Percentiles rank a stretch among this genome's conserved stretches.
phyloP scores from a whole-genome alignment of 2,888 invertebrate genomes.

The Cartodere bifasciata region DNA sequence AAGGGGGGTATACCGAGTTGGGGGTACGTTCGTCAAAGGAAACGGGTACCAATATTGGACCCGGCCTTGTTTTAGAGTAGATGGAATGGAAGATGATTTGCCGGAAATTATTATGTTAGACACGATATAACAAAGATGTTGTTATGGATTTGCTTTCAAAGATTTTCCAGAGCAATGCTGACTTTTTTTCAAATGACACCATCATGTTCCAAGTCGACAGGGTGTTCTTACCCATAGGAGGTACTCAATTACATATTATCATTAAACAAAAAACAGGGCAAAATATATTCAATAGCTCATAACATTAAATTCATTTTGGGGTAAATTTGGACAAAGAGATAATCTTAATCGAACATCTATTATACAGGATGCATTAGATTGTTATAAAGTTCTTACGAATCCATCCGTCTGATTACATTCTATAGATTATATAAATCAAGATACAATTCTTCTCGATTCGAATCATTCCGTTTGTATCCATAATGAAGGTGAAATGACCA shows the following conservation, averaged over 20 bases:
- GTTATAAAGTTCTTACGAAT: conserved; percentile 14
- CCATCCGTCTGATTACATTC: conserved; percentile 14
- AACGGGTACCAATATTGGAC: too few relatives aligned
- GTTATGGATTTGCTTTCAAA: conserved; percentile 1
- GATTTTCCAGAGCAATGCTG: conserved; percentile 2
- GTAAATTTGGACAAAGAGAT: conserved; percentile 21
- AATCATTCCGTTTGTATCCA: conserved; percentile 19
- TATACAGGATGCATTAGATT: conserved; percentile 10
- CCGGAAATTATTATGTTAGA: too few relatives aligned
- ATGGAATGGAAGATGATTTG: conserved; percentile 4
- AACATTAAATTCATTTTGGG: conserved; percentile 20
- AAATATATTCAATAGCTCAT: conserved; percentile 8
- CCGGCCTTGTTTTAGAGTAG: conserved; percentile 1
- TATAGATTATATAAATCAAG: conserved; percentile 11
- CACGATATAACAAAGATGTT: conserved; percentile 2
- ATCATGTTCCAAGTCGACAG: neutral
- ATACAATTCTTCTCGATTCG: conserved; percentile 5
- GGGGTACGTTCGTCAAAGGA: too few relatives aligned
- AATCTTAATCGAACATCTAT: conserved; percentile 16
- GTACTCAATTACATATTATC: conserved; percentile 6
- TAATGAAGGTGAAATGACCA: conserved; percentile 26
- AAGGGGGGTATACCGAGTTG: too few relatives aligned
- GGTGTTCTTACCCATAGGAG: conserved; percentile 3
- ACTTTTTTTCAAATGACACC: conserved; percentile 2
- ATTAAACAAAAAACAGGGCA: conserved; percentile 2